phyloP scores from a whole-genome alignment of 2,797 vertebrate species.

The Ambastaia sidthimunki region DNA sequence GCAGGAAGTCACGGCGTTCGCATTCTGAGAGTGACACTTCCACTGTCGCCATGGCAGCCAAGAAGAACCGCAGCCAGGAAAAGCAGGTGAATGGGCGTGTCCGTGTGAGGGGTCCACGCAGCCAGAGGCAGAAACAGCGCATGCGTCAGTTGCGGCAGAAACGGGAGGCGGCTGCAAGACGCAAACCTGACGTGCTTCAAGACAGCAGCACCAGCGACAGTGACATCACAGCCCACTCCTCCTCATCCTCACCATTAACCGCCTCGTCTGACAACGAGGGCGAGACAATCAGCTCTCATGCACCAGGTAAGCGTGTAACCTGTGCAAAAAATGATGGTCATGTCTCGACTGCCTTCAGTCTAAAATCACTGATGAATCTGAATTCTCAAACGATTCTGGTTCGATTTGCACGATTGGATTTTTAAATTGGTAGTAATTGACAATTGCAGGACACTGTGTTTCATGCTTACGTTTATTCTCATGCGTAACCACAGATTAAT shows the following conservation, averaged over 20 bases:
- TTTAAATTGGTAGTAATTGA: neutral
- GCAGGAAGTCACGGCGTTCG: constrained; percentile 91
- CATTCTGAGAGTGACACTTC: constrained; percentile 91
- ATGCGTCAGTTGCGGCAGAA: constrained; percentile 96
- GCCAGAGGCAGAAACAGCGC: constrained; percentile 97
- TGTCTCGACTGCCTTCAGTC: neutral
- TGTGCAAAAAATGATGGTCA: neutral
- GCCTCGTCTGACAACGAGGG: constrained; percentile 86
- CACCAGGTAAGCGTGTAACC: constrained; percentile 90
- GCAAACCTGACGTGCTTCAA: constrained; percentile 98
- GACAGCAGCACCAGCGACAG: constrained; percentile 99
- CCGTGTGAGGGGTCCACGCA: constrained; percentile 90
- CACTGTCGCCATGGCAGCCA: constrained; percentile 91
- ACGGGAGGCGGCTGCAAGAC: constrained; percentile 92
- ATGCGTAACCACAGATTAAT: neutral
- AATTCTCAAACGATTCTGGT: constrained; percentile 1
- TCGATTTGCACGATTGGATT: neutral
- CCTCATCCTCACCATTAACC: constrained; percentile 78
- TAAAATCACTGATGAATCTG: constrained; percentile 13
- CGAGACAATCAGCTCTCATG: constrained; percentile 96
- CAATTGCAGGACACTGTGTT: neutral
- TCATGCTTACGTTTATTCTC: neutral
- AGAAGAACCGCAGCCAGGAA: constrained; percentile 94
- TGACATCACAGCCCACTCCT: constrained; percentile 96
- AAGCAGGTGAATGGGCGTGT: constrained; percentile 89